A percentile compares a stretch with the other conserved stretches of the same genome.
Evolutionary conservation across 64 coral and sea anemone genomes (phyloP).

Genomic region (Cladopsammia gracilis): DNA sequence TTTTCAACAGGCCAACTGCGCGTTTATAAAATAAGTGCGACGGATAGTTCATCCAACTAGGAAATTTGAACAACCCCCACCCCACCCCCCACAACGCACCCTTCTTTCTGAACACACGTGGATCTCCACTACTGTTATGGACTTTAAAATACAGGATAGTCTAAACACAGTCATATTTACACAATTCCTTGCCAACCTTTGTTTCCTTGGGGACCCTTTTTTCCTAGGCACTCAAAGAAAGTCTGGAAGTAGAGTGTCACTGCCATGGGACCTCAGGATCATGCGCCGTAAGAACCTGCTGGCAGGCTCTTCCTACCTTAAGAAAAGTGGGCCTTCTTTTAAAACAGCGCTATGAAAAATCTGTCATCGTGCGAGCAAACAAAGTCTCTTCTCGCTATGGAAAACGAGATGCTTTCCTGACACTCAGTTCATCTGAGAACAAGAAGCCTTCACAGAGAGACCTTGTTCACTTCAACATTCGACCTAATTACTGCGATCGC

Average conservation of each 20-base stretch:
- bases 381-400: conserved; percentile 33
- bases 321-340: conserved; percentile 45
- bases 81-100: too few relatives aligned
- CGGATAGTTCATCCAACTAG: too few relatives aligned
- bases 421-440: not conserved
- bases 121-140: too few relatives aligned
- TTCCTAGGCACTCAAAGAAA: conserved; percentile 52
- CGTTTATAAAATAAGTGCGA: too few relatives aligned
- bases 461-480: conserved; percentile 40
- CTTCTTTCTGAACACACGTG: too few relatives aligned
- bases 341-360: not conserved
- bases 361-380: not conserved
- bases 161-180: too few relatives aligned
- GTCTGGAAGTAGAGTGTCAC: conserved; percentile 48
- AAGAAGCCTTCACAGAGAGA: conserved; percentile 58
- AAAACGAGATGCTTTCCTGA: conserved; percentile 10
- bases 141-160: too few relatives aligned
- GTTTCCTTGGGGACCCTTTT: conserved; percentile 6
- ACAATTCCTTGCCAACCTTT: not conserved
- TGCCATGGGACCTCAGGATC: conserved; percentile 64
- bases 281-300: conserved; percentile 53
- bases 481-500: conserved; percentile 69
- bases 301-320: conserved; percentile 60
- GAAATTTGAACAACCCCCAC: too few relatives aligned
- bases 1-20: too few relatives aligned